Evolutionary conservation across 2,113 vertebrate species (phyloP).

Genomic region (Macrotis lagotis): DNA sequence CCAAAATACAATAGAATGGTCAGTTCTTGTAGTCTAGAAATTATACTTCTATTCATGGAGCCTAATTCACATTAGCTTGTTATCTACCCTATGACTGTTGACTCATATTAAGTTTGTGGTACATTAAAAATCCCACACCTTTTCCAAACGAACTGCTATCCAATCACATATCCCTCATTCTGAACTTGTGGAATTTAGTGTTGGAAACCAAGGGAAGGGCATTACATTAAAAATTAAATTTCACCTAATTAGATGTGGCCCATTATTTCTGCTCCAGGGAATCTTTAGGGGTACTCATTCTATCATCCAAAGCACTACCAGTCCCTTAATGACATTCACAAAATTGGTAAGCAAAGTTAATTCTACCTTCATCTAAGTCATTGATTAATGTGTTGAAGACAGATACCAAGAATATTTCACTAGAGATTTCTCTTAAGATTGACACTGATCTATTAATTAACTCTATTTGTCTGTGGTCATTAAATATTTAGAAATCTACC

Average conservation of each 20-base stretch:
- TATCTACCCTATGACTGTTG: neutral
- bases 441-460: neutral
- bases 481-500: neutral
- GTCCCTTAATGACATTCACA: neutral
- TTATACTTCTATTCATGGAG: neutral
- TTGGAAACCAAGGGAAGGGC: neutral
- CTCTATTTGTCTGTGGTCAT: neutral
- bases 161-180: neutral
- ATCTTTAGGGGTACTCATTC: neutral
- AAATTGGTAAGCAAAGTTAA: neutral
- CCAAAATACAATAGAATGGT: neutral
- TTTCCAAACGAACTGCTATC: neutral
- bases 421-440: neutral
- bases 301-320: neutral
- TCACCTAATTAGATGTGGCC: neutral
- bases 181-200: neutral
- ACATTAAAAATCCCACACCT: neutral
- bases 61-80: neutral
- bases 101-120: neutral
- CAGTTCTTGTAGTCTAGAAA: neutral
- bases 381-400: neutral
- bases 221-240: neutral
- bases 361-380: neutral
- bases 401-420: neutral
- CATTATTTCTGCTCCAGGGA: neutral